phyloP scores from a whole-genome alignment of 2,797 vertebrate genomes.

The Leptatherina wallacei region DNA sequence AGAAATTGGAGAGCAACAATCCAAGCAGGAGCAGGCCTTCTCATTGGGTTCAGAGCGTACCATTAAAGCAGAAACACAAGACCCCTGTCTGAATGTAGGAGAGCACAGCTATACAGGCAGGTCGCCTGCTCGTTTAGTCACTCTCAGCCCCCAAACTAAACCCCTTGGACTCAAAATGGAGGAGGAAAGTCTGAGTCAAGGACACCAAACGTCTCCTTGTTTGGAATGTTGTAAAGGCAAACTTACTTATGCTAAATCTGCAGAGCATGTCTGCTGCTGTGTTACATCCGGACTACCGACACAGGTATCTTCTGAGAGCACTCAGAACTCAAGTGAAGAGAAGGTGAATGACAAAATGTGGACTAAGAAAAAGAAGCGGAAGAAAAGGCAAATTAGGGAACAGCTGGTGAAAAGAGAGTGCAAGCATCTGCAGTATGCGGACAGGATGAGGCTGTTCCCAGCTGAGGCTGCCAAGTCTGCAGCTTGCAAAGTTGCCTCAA shows the following conservation, averaged over 20 bases:
- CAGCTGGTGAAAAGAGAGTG: conserved; percentile 81
- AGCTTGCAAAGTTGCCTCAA: conserved; percentile 80
- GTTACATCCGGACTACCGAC: conserved; percentile 15
- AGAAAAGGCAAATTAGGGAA: conserved; percentile 89
- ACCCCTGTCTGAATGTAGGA: conserved; percentile 72
- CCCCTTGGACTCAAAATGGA: conserved; percentile 78
- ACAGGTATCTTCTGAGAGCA: conserved; percentile 50
- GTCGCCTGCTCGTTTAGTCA: conserved; percentile 77
- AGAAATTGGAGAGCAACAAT: conserved; percentile 41
- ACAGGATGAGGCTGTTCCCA: conserved; percentile 79
- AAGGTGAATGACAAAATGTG: conserved; percentile 64
- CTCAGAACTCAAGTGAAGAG: conserved; percentile 66
- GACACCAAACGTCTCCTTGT: conserved; percentile 52
- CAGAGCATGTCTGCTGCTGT: conserved; percentile 42
- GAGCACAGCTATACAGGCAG: conserved; percentile 76
- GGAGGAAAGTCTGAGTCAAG: conserved; percentile 42
- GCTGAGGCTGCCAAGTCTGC: conserved; percentile 85
- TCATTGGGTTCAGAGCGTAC: conserved; percentile 43
- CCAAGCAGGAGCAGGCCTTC: conserved; percentile 48
- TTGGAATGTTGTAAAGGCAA: conserved; percentile 49
- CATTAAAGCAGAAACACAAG: conserved; percentile 62
- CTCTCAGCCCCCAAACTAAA: conserved; percentile 69
- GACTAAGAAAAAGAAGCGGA: conserved; percentile 90
- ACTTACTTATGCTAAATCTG: conserved; percentile 34
- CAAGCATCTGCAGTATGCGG: conserved; percentile 65